A percentile compares a stretch with the other conserved stretches of the same genome.
Evolutionary conservation across 2,888 invertebrate species (phyloP).

Genomic region (Tubiluchus corallicola): DNA sequence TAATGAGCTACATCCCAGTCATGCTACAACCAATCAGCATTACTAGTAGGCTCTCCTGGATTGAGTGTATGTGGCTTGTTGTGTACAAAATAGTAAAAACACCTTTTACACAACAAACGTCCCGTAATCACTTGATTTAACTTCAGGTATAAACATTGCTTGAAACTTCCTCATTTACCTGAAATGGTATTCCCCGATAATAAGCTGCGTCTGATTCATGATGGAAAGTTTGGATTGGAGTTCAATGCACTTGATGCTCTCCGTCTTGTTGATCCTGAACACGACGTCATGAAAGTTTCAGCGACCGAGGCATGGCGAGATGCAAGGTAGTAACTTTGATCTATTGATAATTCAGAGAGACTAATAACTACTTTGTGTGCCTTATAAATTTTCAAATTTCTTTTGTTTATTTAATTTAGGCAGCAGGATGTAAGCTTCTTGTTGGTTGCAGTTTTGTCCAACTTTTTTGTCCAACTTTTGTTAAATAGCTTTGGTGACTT

Average conservation of each 20-base stretch:
- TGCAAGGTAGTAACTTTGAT: conserved; percentile 49
- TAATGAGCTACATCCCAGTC: too few species aligned
- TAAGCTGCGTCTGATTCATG: conserved; percentile 46
- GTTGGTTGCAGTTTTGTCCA: too few species aligned
- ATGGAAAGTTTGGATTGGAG: conserved; percentile 41
- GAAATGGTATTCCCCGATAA: conserved; percentile 98
- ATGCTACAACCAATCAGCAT: too few species aligned
- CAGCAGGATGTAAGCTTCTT: too few species aligned
- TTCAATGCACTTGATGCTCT: conserved; percentile 84
- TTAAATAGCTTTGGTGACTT: too few species aligned
- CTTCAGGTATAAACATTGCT: conserved; percentile 20
- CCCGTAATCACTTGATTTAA: conserved; percentile 6
- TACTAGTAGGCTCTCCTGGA: not conserved
- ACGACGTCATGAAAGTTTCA: conserved; percentile 59
- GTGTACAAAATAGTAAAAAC: not conserved
- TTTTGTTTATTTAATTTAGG: too few species aligned
- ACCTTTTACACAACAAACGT: not conserved
- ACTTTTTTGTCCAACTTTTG: too few species aligned
- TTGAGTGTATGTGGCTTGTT: not conserved
- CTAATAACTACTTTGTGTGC: too few species aligned
- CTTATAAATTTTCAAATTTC: too few species aligned
- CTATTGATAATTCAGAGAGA: too few species aligned
- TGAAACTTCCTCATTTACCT: conserved; percentile 70
- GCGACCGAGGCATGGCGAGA: conserved; percentile 80
- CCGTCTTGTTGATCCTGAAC: conserved; percentile 43